A percentile compares a stretch with the other conserved stretches of the same genome.
Conservation (phyloP, 2,888 invertebrate genomes). For the Drosophila nr. perissopoda region DNA sequence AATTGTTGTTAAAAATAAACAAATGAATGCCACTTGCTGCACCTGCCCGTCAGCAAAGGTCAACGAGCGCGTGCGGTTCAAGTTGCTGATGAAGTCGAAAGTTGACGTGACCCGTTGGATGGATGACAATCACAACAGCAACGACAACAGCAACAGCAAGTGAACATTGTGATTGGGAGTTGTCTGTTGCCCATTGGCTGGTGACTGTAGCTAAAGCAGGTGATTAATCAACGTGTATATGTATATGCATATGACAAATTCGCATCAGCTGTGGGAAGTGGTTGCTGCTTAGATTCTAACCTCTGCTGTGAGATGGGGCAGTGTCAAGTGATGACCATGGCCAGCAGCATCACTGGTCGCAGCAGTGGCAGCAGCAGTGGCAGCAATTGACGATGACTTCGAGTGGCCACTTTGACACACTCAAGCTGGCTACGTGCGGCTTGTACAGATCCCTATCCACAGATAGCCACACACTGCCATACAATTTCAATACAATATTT, state of each 20-base stretch:
- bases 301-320: constrained; percentile 35
- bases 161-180: constrained; percentile 13
- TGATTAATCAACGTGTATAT: constrained; percentile 59
- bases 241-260: constrained; percentile 58
- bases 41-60: constrained; percentile 57
- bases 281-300: constrained; percentile 17
- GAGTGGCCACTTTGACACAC: constrained; percentile 62
- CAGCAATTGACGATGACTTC: constrained; percentile 45
- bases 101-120: constrained; percentile 67
- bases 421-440: constrained; percentile 53
- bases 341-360: constrained; percentile 9
- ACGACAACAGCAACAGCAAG: constrained; percentile 2
- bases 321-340: constrained; percentile 61
- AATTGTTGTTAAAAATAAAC: constrained; percentile 51
- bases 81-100: constrained; percentile 43
- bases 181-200: constrained; percentile 10
- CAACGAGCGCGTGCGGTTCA: constrained; percentile 69
- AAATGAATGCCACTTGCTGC: constrained; percentile 47
- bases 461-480: constrained; percentile 74
- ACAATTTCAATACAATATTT: constrained; percentile 82
- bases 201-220: constrained; percentile 26
- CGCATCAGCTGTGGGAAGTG: constrained; percentile 50
- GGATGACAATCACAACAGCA: constrained; percentile 13
- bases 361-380: constrained; percentile 4
- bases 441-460: constrained; percentile 64